A percentile compares a stretch with the other conserved stretches of the same genome.
Conservation (phyloP, 2,797 vertebrate species). For the Leptodactylus fallax region DNA sequence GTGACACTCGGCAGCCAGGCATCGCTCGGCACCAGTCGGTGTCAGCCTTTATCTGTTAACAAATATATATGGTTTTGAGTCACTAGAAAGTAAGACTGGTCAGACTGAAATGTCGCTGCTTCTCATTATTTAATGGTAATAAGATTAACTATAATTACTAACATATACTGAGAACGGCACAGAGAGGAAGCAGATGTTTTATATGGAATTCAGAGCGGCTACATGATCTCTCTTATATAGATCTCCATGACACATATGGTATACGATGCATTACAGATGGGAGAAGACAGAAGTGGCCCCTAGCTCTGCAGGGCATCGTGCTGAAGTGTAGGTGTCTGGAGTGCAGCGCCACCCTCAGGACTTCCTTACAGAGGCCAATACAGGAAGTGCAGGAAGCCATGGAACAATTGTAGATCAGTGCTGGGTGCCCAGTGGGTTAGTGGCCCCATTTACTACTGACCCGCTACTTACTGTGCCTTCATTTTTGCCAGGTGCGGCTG, state of each 20-base stretch:
- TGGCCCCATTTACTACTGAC: neutral
- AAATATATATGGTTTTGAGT: neutral
- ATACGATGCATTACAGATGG: no score
- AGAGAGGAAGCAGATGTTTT: neutral
- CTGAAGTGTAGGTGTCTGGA: neutral
- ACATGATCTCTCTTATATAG: neutral
- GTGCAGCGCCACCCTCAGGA: neutral
- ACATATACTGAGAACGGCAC: neutral
- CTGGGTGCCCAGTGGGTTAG: no score
- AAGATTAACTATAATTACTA: slow-evolving; percentile 1
- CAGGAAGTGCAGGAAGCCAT: neutral
- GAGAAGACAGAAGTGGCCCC: neutral
- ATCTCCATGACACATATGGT: neutral
- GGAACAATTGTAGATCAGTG: neutral
- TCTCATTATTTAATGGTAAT: neutral
- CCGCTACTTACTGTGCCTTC: neutral
- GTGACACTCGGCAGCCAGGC: neutral
- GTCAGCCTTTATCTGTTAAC: neutral
- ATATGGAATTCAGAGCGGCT: neutral
- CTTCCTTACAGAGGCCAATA: neutral
- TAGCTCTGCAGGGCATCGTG: neutral
- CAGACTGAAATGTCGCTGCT: slow-evolving; percentile 10
- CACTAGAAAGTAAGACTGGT: neutral
- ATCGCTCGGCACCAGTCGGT: neutral
- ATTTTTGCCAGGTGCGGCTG: no score